Conservation (phyloP, 2,797 vertebrate genomes). For the Knipowitschia caucasica region DNA sequence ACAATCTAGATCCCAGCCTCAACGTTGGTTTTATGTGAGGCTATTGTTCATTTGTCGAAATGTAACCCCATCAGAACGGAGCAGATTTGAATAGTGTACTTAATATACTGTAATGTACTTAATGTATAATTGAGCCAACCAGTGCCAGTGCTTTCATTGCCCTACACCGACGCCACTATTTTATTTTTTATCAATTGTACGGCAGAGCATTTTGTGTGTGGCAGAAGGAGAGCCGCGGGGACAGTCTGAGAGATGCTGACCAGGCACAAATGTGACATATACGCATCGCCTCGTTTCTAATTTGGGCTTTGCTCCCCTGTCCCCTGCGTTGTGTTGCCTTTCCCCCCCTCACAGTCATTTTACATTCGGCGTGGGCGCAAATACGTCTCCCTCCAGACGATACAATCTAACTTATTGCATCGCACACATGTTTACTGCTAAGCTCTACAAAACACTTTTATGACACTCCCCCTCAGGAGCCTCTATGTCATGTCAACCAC, state of each 20-base stretch:
- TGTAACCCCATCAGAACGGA: too few species aligned
- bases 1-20: too few species aligned
- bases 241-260: constrained; percentile 60
- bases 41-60: too few species aligned
- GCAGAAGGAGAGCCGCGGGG: constrained; percentile 68
- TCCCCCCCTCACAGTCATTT: constrained; percentile 44
- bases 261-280: constrained; percentile 56
- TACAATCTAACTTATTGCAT: constrained; percentile 26
- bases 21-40: too few species aligned
- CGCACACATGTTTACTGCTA: constrained; percentile 35
- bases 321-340: constrained; percentile 41
- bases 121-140: neutral
- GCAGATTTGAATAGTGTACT: too few species aligned
- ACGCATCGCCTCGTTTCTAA: constrained; percentile 56
- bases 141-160: constrained; percentile 4
- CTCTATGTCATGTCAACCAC: constrained; percentile 45
- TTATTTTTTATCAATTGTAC: constrained; percentile 32
- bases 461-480: constrained; percentile 22
- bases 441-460: constrained; percentile 33
- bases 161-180: constrained; percentile 24
- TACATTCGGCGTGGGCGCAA: constrained; percentile 42
- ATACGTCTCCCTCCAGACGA: constrained; percentile 32
- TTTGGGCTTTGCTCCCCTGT: constrained; percentile 51
- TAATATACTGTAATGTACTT: too few species aligned
- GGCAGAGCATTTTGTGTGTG: constrained; percentile 32